Percentiles rank a stretch among this genome's conserved stretches.
phyloP scores from a whole-genome alignment of 1,140 invertebrate species.

The Fopius arisanus region DNA sequence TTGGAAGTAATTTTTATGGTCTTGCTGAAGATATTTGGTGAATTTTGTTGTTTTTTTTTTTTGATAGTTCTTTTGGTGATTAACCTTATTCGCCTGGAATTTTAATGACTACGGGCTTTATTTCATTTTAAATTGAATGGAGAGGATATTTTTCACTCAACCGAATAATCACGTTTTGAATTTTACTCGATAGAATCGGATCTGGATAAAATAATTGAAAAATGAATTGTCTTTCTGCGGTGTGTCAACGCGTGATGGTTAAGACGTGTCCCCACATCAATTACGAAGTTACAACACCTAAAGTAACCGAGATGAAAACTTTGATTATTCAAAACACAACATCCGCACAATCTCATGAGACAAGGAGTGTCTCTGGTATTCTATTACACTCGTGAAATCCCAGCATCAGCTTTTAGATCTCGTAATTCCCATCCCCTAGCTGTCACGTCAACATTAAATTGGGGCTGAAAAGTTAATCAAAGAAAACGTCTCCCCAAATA shows the following conservation, averaged over 20 bases:
- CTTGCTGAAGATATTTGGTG: background rate
- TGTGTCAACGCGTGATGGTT: background rate
- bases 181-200: no score
- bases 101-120: background rate
- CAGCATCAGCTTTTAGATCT: background rate
- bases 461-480: background rate
- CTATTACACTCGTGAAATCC: slow-evolving; percentile 38
- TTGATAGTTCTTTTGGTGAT: background rate
- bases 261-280: slow-evolving; percentile 14
- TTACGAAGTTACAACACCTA: slow-evolving; percentile 26
- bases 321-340: slow-evolving; percentile 42
- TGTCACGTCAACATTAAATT: background rate
- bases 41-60: no score
- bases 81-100: background rate
- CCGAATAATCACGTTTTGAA: no score
- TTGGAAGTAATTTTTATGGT: slow-evolving; percentile 25
- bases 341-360: slow-evolving; percentile 11
- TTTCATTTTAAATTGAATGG: background rate
- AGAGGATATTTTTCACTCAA: no score
- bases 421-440: background rate
- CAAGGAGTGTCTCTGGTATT: slow-evolving; percentile 38
- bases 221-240: no score
- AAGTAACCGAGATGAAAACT: slow-evolving; percentile 44
- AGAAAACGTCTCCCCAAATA: no score
- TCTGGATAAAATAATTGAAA: no score